Evolutionary conservation across 1,140 invertebrate genomes (phyloP), one percentile per base, ranked within the genome.

Genomic region (Mercenaria mercenaria): DNA sequence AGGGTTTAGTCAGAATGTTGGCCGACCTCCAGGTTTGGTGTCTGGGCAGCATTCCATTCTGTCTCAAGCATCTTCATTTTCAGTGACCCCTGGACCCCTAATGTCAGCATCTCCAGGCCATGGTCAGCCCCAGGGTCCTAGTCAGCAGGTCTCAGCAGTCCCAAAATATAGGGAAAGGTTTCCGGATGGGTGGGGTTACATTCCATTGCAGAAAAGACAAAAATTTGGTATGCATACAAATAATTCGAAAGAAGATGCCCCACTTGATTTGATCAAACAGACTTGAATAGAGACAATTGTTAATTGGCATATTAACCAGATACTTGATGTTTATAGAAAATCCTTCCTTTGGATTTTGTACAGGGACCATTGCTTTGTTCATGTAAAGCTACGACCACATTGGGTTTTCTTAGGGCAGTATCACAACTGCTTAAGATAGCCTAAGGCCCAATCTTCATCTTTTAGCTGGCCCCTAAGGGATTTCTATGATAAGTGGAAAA

Each of bases 141-240:
- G 34, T n/a, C 72, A 77, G 50, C 50, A 6, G 18, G 34, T 88
- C 20, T 39, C 85, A 56, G n/a, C 72, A 4, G 23, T 83, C 3
- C 80, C 80, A 0, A 89, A 84, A n/a, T 89, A 89, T 61, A 26
- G 86, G 41, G 86, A 88, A 56, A 80, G 86, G 64, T 88, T 81
- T 43, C 79, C 81, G 11, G 80, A 89, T 76, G 81, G 81, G 1
- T 84, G 79, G 88, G 88, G 72, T 32, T 89, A 84, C 56, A 83
- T 83, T 64, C 88, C 88, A n/a, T 34, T 74, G 32, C 81, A 89
- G 11, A 89, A 89, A 89, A 23, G 81, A 41, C 81, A 89, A 37
- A 89, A 83, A 61, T 83, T 83, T 89, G 88, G 81, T 39, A 41
- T 74, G 20, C 80, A 81, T 37, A 0, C 50, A 34, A 89, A 61